phyloP scores from a whole-genome alignment of 2,888 invertebrate genomes.

The Xylophagus ater region DNA sequence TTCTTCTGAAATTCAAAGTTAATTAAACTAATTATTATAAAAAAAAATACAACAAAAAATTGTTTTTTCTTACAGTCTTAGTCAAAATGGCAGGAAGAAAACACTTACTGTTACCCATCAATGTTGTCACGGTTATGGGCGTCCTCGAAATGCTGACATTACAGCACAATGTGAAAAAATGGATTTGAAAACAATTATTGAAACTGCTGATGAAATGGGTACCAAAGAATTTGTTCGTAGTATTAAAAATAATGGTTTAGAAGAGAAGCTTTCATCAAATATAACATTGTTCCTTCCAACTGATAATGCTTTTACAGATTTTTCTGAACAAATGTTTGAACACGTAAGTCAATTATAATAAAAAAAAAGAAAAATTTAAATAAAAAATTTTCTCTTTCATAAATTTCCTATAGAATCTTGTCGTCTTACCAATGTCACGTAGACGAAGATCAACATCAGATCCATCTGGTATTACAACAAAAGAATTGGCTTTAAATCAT shows the following conservation, averaged over 20 bases:
- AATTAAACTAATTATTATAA: not conserved
- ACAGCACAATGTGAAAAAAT: conserved; percentile 43
- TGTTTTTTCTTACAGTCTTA: conserved; percentile 37
- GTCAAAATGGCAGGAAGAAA: conserved; percentile 48
- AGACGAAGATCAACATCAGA: conserved; percentile 20
- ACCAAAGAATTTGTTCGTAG: conserved; percentile 48
- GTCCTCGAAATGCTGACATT: conserved; percentile 35
- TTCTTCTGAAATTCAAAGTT: conserved; percentile 1
- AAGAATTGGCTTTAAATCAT: conserved; percentile 46
- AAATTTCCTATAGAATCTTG: conserved; percentile 39
- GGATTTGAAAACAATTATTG: conserved; percentile 45
- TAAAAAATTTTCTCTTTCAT: conserved; percentile 13
- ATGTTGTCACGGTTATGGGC: conserved; percentile 56
- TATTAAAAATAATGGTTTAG: conserved; percentile 42
- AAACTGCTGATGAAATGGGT: conserved; percentile 47
- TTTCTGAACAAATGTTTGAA: conserved; percentile 43
- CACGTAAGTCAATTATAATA: conserved; percentile 36
- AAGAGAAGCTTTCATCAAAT: conserved; percentile 42
- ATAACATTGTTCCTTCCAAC: conserved; percentile 52
- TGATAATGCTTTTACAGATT: conserved; percentile 48
- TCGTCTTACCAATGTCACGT: conserved; percentile 26
- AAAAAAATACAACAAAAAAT: conserved; percentile 6
- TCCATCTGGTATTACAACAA: conserved; percentile 34
- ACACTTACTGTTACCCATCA: conserved; percentile 51
- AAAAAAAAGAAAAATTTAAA: not conserved